phyloP scores from a whole-genome alignment of 2,888 invertebrate species.

The Lycaena phlaeas region DNA sequence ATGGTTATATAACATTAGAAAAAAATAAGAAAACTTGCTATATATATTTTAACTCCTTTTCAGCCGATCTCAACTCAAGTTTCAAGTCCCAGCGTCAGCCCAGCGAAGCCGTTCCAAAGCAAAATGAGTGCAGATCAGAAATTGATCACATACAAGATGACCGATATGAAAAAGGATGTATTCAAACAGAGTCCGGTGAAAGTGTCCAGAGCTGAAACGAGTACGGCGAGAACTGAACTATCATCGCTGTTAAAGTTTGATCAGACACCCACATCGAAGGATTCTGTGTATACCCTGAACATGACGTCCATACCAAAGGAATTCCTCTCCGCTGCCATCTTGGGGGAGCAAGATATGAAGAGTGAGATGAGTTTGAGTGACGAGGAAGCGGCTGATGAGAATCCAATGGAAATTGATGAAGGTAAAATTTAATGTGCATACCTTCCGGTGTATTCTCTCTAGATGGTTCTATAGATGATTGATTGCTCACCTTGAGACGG shows the following conservation, averaged over 20 bases:
- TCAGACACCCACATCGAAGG: conserved; percentile 23
- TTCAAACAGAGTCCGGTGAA: not conserved
- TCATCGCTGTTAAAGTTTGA: conserved; percentile 24
- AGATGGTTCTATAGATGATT: too few species aligned
- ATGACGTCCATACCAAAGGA: too few species aligned
- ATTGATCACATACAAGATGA: not conserved
- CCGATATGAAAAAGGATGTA: not conserved
- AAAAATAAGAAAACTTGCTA: too few species aligned
- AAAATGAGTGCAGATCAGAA: not conserved
- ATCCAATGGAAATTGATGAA: conserved; percentile 22
- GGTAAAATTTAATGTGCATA: conserved; percentile 12
- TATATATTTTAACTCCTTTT: not conserved
- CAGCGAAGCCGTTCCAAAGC: not conserved
- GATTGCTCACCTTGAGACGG: too few species aligned
- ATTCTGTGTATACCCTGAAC: not conserved
- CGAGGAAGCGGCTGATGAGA: conserved; percentile 31
- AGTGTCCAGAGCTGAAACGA: conserved; percentile 1
- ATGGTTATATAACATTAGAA: too few species aligned
- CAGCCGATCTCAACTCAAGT: conserved; percentile 3
- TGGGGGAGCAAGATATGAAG: conserved; percentile 16
- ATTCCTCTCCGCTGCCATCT: not conserved
- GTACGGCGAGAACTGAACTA: conserved; percentile 10
- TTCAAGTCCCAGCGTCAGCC: not conserved
- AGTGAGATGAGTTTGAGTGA: conserved; percentile 32
- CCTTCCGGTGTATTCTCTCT: too few species aligned